phyloP scores from a whole-genome alignment of 1,140 invertebrate species.

The Asbolus verrucosus region DNA sequence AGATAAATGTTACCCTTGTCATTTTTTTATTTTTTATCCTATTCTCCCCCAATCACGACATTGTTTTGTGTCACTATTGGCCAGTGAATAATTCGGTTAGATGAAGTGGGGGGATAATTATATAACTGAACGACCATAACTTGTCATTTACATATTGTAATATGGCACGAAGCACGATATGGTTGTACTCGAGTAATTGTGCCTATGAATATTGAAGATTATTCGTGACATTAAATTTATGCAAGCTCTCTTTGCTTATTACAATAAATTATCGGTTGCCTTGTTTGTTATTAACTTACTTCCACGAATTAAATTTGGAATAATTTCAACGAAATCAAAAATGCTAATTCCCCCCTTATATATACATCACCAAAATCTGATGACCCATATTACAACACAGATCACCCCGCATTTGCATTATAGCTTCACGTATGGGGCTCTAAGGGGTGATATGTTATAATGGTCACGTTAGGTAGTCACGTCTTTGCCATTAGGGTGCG shows the following conservation, averaged over 20 bases:
- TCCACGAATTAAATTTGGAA: conserved; percentile 30
- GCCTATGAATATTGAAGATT: conserved; percentile 53
- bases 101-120: conserved; percentile 49
- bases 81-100: conserved; percentile 43
- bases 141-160: conserved; percentile 52
- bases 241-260: conserved; percentile 43
- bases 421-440: conserved; percentile 46
- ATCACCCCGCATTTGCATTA: conserved; percentile 44
- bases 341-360: conserved; percentile 4
- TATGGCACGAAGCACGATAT: conserved; percentile 46
- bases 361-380: background rate
- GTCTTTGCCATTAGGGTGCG: conserved; percentile 56
- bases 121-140: conserved; percentile 48
- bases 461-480: conserved; percentile 56
- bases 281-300: conserved; percentile 4
- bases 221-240: conserved; percentile 51
- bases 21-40: conserved; percentile 34
- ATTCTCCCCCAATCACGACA: conserved; percentile 49
- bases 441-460: conserved; percentile 51
- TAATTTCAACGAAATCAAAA: conserved; percentile 24
- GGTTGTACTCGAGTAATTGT: conserved; percentile 47
- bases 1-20: conserved; percentile 35
- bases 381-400: background rate
- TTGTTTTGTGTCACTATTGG: conserved; percentile 50
- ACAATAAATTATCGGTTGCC: conserved; percentile 44